Percentiles rank a stretch among this genome's conserved stretches.
Evolutionary conservation across 2,888 invertebrate genomes (phyloP).

Genomic region (Drosophila mettleri): DNA sequence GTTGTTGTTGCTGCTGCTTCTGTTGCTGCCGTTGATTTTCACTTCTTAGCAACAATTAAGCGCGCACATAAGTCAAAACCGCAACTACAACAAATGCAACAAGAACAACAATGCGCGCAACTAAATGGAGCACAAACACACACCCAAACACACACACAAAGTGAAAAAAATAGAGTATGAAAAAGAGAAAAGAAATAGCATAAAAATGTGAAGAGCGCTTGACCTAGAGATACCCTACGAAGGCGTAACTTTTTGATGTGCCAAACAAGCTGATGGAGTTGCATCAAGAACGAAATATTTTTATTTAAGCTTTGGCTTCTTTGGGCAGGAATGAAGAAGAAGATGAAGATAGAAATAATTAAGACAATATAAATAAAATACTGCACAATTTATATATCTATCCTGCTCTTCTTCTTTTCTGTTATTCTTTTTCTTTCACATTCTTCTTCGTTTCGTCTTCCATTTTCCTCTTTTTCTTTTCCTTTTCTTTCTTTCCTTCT

Average conservation of each 20-base stretch:
- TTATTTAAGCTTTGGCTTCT: neutral
- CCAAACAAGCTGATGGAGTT: neutral
- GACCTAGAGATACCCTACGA: constrained; percentile 29
- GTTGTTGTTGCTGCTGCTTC: constrained; percentile 20
- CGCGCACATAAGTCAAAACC: constrained; percentile 79
- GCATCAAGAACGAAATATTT: neutral
- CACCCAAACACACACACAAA: constrained; percentile 47
- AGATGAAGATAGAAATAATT: neutral
- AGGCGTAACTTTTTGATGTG: neutral
- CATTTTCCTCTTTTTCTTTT: too few species aligned
- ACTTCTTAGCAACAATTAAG: constrained; percentile 82
- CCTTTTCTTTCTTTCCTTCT: too few species aligned
- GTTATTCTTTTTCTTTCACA: too few species aligned
- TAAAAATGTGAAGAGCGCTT: constrained; percentile 8
- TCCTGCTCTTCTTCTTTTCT: too few species aligned
- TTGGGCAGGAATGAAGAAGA: neutral
- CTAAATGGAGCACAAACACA: constrained; percentile 68
- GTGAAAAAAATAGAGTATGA: constrained; percentile 30
- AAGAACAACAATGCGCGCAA: constrained; percentile 64
- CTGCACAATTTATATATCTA: too few species aligned
- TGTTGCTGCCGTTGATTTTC: constrained; percentile 70
- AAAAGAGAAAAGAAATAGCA: constrained; percentile 11
- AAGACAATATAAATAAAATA: too few species aligned
- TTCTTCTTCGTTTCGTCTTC: too few species aligned
- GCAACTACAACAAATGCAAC: constrained; percentile 63